Evolutionary conservation across 2,888 invertebrate genomes (phyloP).

Genomic region (Sicus ferrugineus): DNA sequence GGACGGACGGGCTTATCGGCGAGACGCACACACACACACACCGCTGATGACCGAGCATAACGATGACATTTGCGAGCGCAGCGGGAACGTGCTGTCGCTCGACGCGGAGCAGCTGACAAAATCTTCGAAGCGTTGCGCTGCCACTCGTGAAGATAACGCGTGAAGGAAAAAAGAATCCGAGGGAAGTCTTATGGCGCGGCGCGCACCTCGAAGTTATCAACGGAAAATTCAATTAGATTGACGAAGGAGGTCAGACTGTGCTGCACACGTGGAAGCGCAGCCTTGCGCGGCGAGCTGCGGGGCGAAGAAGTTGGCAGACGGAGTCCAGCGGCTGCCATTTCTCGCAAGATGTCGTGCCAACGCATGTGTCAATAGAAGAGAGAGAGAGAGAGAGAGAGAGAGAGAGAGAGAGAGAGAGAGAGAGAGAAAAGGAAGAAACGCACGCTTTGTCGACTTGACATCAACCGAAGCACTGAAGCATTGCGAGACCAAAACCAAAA

Average conservation of each 20-base stretch:
- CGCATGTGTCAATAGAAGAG: conserved; percentile 11
- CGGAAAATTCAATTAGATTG: conserved; percentile 4
- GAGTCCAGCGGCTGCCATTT: background rate
- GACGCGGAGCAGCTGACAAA: conserved; percentile 25
- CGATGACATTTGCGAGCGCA: conserved; percentile 41
- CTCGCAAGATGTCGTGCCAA: background rate
- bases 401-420: too few relatives aligned
- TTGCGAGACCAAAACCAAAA: background rate
- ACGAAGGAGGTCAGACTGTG: background rate
- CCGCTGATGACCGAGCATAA: conserved; percentile 43
- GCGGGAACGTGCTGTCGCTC: conserved; percentile 3
- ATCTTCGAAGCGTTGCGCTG: conserved; percentile 15
- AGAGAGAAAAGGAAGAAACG: too few relatives aligned
- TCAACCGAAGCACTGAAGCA: conserved; percentile 24
- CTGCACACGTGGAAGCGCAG: background rate
- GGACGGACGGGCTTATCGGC: conserved; percentile 13
- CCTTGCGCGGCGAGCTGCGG: background rate
- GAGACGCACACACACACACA: too few relatives aligned
- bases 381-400: too few relatives aligned
- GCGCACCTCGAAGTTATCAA: background rate
- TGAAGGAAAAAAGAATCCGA: background rate
- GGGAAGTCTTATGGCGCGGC: background rate
- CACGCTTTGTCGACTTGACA: background rate
- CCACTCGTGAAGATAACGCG: conserved; percentile 14
- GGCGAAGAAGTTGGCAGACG: background rate